Evolutionary conservation across 2,797 vertebrate genomes (phyloP).

Genomic region (Myiotriccus ornatus): DNA sequence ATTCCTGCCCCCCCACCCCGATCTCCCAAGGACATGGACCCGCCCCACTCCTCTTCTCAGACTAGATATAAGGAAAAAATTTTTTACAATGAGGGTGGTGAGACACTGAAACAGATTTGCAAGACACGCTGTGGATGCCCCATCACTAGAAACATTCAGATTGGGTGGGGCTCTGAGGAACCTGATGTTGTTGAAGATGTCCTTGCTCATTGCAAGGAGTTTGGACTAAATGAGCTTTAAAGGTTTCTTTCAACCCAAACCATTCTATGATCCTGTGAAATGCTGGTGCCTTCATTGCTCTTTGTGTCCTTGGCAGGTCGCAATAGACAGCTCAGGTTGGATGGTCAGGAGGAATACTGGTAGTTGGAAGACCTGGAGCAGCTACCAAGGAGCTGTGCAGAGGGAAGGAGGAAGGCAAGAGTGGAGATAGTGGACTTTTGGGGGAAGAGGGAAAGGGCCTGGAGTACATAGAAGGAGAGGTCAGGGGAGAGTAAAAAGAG

Average conservation of each 20-base stretch:
- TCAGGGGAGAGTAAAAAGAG: background rate
- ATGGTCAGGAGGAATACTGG: background rate
- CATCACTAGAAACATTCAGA: background rate
- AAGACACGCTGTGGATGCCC: background rate
- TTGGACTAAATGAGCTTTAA: background rate
- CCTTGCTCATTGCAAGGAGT: background rate
- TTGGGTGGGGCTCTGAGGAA: background rate
- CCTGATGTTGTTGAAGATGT: background rate
- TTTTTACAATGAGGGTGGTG: background rate
- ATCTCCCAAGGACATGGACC: background rate
- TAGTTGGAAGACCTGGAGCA: background rate
- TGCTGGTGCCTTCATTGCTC: background rate
- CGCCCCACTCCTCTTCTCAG: background rate
- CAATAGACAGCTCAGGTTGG: background rate
- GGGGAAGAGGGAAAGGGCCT: background rate
- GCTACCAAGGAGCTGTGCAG: background rate
- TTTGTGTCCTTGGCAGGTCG: background rate
- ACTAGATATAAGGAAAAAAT: accelerated
- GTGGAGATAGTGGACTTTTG: background rate
- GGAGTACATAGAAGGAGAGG: background rate
- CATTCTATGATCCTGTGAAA: background rate
- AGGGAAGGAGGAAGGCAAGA: background rate
- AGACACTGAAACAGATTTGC: background rate
- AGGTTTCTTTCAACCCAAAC: background rate
- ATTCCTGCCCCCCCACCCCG: background rate